Evolutionary conservation across 2,888 invertebrate genomes (phyloP), one percentile per base, ranked within the genome.

Genomic region (Cheiracanthium punctorium): DNA sequence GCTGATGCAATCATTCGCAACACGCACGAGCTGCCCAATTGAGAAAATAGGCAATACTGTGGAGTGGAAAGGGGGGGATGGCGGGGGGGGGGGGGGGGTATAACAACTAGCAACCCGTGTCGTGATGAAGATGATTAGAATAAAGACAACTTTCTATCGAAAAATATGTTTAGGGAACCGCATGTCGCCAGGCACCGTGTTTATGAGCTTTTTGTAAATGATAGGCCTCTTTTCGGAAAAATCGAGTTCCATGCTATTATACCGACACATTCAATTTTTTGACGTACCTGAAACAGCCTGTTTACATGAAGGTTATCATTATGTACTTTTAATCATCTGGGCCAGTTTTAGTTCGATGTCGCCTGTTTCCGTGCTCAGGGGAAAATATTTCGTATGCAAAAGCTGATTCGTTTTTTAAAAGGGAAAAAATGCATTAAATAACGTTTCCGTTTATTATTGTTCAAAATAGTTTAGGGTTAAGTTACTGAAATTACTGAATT

Each of bases 71-170:
- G 4, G 37, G 10, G 37, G 10, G 10, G 37, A 10, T 4, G 10
- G 37, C 37, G 37, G 37, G 37, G 37, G 29, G 28, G 20, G 8
- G 33, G 52, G 67, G 69, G 52, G 58, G 24, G 24, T 2, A 69
- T 52, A 75, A 29, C 29, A 71, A 76, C 75, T 82, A 76, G 24
- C 43, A 69, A 48, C 69, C 71, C 74, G 74, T 80, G 20, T 69
- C 84, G 84, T 85, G 84, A 69, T 71, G n/a, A n/a, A 58, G 30
- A 79, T 79, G 74, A 85, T 85, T 85, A 80, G 79, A 85, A 84
- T 43, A 71, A 32, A 70, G 73, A 43, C 82, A 82, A 71, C 65
- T 72, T 85, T 58, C 69, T 48, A 65, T 76, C 33, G 77, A 65
- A 65, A 70, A 69, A 65, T 20, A 28, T 77, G 77, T 77, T 67